Percentiles rank a stretch among this genome's conserved stretches.
Conservation (phyloP, 2,113 vertebrate species). For the Hymenochirus boettgeri region DNA sequence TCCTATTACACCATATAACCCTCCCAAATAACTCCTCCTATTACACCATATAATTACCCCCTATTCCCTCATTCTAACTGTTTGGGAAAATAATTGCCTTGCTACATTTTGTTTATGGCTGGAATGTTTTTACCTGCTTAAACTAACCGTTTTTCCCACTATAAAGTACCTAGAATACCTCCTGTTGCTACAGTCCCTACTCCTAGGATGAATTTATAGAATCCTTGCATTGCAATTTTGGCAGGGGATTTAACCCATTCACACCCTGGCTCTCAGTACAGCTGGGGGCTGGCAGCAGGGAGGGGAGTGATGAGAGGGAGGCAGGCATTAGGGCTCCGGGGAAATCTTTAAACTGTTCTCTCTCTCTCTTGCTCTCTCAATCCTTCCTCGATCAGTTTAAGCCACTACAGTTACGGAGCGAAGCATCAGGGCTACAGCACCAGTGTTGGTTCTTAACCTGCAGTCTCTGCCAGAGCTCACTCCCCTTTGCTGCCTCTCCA, state of each 20-base stretch:
- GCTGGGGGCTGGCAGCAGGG: constrained; percentile 6
- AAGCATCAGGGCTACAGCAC: constrained; percentile 21
- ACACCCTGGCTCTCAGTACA: constrained; percentile 1
- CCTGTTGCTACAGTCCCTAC: constrained; percentile 10
- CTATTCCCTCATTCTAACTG: no score
- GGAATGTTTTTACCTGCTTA: no score
- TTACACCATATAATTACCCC: no score
- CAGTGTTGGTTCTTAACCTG: neutral
- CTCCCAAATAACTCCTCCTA: neutral
- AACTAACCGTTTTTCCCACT: no score
- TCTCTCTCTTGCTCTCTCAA: constrained; percentile 30
- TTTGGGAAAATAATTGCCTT: no score
- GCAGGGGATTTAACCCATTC: constrained; percentile 26
- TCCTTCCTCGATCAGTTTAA: constrained; percentile 39
- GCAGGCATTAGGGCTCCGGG: constrained; percentile 41
- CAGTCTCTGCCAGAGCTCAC: constrained; percentile 10
- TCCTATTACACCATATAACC: neutral
- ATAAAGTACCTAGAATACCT: neutral
- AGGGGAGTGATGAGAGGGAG: constrained; percentile 27
- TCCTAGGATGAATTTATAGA: neutral
- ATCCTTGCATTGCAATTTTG: constrained; percentile 19
- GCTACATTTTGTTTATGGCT: no score
- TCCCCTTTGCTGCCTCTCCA: neutral
- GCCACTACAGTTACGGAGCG: constrained; percentile 21
- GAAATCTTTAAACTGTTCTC: constrained; percentile 43